Evolutionary conservation across 2,113 vertebrate species (phyloP).

Genomic region (Notiomystis cincta): DNA sequence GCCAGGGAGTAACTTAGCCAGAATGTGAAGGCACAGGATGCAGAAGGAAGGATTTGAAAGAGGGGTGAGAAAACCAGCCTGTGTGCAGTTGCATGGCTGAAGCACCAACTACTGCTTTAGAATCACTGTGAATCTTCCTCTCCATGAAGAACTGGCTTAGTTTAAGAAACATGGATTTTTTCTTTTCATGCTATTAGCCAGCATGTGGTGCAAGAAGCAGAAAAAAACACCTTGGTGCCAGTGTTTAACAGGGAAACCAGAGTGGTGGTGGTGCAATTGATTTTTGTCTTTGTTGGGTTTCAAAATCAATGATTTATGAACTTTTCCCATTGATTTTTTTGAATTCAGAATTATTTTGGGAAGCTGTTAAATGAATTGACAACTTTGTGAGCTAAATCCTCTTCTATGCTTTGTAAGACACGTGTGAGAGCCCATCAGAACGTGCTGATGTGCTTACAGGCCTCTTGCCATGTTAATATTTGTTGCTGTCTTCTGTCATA

Average conservation of each 20-base stretch:
- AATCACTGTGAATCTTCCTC: fast-evolving
- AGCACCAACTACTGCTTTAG: background rate
- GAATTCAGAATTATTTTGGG: background rate
- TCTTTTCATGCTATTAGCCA: background rate
- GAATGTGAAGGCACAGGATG: background rate
- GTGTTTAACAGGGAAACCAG: background rate
- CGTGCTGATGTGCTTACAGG: background rate
- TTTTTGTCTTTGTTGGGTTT: constrained; percentile 31
- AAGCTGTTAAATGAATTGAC: constrained; percentile 31
- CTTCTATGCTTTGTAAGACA: background rate
- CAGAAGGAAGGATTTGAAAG: background rate
- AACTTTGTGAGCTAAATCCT: background rate
- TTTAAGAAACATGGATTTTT: background rate
- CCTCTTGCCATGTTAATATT: background rate
- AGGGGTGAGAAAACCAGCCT: background rate
- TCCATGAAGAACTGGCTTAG: background rate
- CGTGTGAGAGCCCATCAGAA: background rate
- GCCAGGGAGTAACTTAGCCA: background rate
- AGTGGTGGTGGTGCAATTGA: background rate
- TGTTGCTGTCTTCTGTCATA: background rate
- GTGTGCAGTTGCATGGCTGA: fast-evolving
- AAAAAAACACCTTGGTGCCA: background rate
- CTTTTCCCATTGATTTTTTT: constrained; percentile 21
- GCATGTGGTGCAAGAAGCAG: background rate
- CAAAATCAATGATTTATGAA: constrained; percentile 25